Percentiles rank a stretch among this genome's conserved stretches.
These are phyloP conservation scores for Thunnus albacares DNA, from an alignment of 2,797 vertebrate genomes.

Conservation along the genomic window DNA sequence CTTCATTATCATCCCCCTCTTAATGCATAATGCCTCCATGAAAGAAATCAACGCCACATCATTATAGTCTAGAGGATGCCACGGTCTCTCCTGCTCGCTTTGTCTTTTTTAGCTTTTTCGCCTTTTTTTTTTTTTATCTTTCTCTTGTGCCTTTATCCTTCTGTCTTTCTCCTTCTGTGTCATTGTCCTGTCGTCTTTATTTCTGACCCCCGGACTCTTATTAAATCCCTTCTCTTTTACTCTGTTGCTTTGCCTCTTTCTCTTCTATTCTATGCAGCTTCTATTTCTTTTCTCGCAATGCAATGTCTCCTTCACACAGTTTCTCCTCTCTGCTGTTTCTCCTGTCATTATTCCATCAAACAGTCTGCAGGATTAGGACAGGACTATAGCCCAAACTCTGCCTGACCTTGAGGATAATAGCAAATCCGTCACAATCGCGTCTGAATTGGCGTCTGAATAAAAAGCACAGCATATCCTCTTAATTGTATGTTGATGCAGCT, in stretches of 20 bases:
- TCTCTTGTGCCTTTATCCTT: conserved; percentile 5
- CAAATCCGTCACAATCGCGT: conserved; percentile 51
- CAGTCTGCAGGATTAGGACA: conserved; percentile 52
- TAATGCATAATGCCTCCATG: conserved; percentile 68
- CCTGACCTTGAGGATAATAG: conserved; percentile 61
- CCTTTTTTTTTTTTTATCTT: conserved; percentile 24
- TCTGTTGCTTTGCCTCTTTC: background rate
- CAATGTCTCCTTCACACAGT: conserved; percentile 46
- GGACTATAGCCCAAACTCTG: conserved; percentile 42
- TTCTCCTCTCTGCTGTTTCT: conserved; percentile 8
- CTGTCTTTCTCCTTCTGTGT: background rate
- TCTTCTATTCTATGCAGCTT: background rate
- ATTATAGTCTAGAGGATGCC: conserved; percentile 65
- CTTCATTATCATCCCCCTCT: conserved; percentile 76
- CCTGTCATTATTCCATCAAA: conserved; percentile 56
- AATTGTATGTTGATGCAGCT: conserved; percentile 67
- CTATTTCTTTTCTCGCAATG: background rate
- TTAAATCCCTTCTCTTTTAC: conserved; percentile 26
- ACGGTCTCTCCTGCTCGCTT: conserved; percentile 9
- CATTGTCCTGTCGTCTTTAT: conserved; percentile 20
- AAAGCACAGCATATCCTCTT: conserved; percentile 45
- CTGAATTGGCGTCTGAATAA: conserved; percentile 48
- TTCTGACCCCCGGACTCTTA: conserved; percentile 33
- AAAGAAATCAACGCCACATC: conserved; percentile 78
- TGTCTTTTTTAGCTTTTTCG: conserved; percentile 22